Conservation (phyloP, 2,797 vertebrate species). For the Tapera naevia region DNA sequence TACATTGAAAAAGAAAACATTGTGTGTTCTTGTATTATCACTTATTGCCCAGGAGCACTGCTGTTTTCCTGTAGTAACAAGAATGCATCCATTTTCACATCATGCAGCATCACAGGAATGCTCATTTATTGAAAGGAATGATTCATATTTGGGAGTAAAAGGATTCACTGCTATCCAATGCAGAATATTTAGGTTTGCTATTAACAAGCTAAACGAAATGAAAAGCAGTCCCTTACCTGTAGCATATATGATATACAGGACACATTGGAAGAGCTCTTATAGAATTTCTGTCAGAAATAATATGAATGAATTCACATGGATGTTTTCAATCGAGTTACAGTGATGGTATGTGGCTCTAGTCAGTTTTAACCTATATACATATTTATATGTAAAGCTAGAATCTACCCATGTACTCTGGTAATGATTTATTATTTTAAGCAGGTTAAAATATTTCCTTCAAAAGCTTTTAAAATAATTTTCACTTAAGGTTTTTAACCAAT, state of each 20-base stretch:
- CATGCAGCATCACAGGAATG: background rate
- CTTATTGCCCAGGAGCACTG: background rate
- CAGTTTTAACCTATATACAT: background rate
- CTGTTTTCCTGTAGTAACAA: background rate
- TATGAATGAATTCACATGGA: background rate
- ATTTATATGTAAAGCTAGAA: background rate
- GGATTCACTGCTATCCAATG: background rate
- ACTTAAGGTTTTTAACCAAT: background rate
- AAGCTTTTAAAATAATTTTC: background rate
- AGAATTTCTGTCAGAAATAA: background rate
- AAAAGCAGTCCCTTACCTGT: background rate
- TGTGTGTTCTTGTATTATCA: background rate
- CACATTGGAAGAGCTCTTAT: background rate
- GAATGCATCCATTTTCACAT: background rate
- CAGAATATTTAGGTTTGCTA: too few relatives aligned
- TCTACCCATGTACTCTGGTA: background rate
- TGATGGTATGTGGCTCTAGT: background rate
- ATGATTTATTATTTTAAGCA: background rate
- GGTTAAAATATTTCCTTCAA: background rate
- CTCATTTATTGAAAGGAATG: background rate
- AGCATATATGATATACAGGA: rapidly evolving
- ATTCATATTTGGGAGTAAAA: background rate
- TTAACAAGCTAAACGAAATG: background rate
- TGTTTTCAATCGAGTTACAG: background rate
- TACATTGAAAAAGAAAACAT: too few relatives aligned